A percentile compares a stretch with the other conserved stretches of the same genome.
phyloP scores from a whole-genome alignment of 2,113 vertebrate species.

The Sylvia atricapilla region DNA sequence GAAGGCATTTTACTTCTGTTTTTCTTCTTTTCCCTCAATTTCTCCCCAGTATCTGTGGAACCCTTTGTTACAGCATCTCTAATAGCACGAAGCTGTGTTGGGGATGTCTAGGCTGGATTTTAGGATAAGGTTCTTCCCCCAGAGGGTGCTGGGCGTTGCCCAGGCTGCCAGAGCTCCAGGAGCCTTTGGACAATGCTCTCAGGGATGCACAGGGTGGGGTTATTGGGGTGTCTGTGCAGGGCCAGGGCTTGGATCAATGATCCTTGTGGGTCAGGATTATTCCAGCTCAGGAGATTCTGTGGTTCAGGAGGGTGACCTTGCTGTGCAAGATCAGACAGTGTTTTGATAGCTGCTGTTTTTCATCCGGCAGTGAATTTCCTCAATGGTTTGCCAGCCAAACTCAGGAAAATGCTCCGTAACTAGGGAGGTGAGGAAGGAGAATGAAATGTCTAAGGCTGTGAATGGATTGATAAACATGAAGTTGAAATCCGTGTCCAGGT shows the following conservation, averaged over 20 bases:
- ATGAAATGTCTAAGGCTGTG: not conserved
- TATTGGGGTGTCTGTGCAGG: not conserved
- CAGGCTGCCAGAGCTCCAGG: not conserved
- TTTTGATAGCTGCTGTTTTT: not conserved
- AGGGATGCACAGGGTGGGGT: not conserved
- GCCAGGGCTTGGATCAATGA: rapidly evolving
- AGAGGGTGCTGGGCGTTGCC: not conserved
- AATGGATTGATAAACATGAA: not conserved
- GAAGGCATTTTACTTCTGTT: not conserved
- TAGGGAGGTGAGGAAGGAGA: not conserved
- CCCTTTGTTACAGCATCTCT: not conserved
- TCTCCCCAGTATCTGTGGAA: not conserved
- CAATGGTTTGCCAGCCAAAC: not conserved
- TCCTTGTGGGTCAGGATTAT: not conserved
- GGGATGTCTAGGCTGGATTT: not conserved
- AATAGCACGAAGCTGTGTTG: not conserved
- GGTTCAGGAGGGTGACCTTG: not conserved
- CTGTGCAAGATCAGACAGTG: not conserved
- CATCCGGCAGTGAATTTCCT: not conserved
- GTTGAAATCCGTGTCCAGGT: not conserved
- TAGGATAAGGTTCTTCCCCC: not conserved
- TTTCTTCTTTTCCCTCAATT: not conserved
- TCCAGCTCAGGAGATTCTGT: not conserved
- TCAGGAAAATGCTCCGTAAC: not conserved
- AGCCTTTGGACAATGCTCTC: rapidly evolving